Conservation (phyloP, 1,140 invertebrate species). For the Periplaneta americana region DNA sequence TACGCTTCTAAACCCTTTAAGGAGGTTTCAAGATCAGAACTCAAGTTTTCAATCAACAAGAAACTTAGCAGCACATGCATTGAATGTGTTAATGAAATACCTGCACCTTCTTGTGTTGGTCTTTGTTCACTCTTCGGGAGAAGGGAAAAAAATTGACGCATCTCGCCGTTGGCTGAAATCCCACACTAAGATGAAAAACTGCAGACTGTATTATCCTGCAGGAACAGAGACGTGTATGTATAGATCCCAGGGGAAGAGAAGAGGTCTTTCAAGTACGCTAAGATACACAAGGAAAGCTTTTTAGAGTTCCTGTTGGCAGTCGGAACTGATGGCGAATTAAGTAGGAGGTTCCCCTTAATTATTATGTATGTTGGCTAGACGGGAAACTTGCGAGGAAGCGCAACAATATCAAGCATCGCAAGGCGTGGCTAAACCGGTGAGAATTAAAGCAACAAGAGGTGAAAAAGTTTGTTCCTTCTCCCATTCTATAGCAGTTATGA, state of each 20-base stretch:
- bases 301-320: background rate
- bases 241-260: background rate
- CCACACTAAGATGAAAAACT: background rate
- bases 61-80: too few species aligned
- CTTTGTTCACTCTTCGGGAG: too few species aligned
- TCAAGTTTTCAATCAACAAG: too few species aligned
- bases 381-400: background rate
- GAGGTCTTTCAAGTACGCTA: background rate
- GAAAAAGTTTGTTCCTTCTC: too few species aligned
- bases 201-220: background rate
- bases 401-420: too few species aligned
- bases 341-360: background rate
- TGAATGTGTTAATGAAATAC: too few species aligned
- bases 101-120: background rate
- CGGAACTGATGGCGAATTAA: background rate
- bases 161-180: background rate
- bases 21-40: too few species aligned
- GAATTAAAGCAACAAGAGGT: too few species aligned
- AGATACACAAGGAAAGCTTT: background rate
- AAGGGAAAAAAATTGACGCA: background rate
- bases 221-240: background rate
- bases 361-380: background rate
- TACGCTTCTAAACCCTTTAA: too few species aligned
- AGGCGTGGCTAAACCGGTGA: too few species aligned
- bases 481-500: too few species aligned